These are phyloP conservation scores for Microtus oregoni DNA, from an alignment of 2,113 vertebrate genomes.

Conservation along the genomic window DNA sequence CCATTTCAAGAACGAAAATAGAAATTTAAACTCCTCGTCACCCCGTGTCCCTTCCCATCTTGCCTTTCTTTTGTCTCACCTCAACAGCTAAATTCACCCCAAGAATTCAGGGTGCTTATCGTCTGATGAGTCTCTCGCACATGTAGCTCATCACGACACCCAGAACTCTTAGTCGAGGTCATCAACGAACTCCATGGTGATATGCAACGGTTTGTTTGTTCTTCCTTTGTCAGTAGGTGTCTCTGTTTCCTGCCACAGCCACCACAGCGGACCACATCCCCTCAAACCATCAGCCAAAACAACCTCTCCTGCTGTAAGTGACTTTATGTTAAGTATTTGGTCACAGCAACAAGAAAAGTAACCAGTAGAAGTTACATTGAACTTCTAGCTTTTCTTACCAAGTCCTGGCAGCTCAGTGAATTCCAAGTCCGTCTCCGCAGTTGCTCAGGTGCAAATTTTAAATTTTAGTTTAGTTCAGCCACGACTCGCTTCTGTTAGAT, in stretches of 20 bases:
- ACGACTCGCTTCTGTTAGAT: background rate
- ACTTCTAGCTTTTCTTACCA: background rate
- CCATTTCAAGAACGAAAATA: constrained; percentile 23
- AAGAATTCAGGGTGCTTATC: background rate
- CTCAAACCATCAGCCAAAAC: background rate
- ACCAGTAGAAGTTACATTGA: background rate
- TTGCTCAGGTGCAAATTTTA: background rate
- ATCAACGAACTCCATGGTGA: background rate
- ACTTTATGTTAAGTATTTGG: background rate
- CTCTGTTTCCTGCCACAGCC: background rate
- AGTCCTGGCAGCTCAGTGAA: background rate
- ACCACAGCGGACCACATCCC: background rate
- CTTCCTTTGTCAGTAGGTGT: background rate
- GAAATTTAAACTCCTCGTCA: background rate
- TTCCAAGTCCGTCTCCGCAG: background rate
- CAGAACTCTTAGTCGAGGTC: constrained; percentile 17
- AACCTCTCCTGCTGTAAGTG: background rate
- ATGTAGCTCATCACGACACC: background rate
- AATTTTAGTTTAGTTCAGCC: background rate
- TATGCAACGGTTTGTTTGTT: background rate
- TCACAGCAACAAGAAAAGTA: background rate
- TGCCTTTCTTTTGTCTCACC: constrained; percentile 2
- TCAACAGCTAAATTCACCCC: background rate
- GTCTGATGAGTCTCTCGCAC: background rate
- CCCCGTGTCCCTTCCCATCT: background rate